Base-by-base conservation (phyloP, 2,797 vertebrate species). In the Acridotheres tristis region DNA sequence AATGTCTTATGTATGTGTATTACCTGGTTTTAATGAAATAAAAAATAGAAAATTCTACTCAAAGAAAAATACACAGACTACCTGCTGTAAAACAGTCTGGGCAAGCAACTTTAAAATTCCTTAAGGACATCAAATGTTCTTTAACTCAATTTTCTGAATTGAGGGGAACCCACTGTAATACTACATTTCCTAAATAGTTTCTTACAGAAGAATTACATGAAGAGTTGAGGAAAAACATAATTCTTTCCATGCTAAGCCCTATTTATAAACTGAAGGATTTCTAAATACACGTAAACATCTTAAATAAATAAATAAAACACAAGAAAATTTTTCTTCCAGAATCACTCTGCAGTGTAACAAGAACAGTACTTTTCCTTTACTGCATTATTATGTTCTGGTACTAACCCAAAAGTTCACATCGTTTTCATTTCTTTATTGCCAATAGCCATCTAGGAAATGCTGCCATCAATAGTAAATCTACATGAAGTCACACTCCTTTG, bases 391-490 rank as follows among this genome's bases (percentile, higher is more conserved):
- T 29, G 21, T 71, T 54, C 30, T 34, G 54, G 30, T 80, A 84
- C 69, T 92, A 88, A 91, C 22, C 66, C 87, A 86, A 65, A 91
- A 83, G 73, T 90, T 93, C 82, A 88, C 53, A 82, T 34, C 4
- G 0, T 86, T 96, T 96, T 58, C 27, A 61, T 84, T 88, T 94
- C 76, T 91, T 95, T 94, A 97, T 65, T 96, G 96, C 89, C 91
- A 90, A 55, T 30, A 94, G 75, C 73, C 86, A 88, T 90, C 89
- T 78, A 91, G 62, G 61, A 93, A 95, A 86, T 48, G 53, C 59
- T 93, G 74, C 71, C 82, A 96, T 93, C 91, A 95, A 67, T 93
- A 96, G 90, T 81, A 93, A 96, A 95, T 95, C 96, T 94, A 83
- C 69, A 85, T 26, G 72, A 96, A 90, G 73, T 42, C 27, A 4